Evolutionary conservation across 2,113 vertebrate genomes (phyloP).

Genomic region (Leucopsar rothschildi): DNA sequence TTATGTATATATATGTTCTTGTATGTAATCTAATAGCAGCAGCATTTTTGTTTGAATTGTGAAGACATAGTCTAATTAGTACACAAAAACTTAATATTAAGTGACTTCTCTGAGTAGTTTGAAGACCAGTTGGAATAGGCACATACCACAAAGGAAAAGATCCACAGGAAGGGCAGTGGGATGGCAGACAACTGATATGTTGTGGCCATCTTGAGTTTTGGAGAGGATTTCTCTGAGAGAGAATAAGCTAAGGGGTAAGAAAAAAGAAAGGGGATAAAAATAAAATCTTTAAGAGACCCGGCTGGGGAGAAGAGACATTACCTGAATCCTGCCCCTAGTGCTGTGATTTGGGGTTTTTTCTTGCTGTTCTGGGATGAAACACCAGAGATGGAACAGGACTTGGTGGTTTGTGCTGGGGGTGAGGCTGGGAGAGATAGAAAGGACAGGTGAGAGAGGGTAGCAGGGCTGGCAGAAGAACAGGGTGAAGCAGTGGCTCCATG

Average conservation of each 20-base stretch:
- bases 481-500: neutral
- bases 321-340: neutral
- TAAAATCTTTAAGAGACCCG: neutral
- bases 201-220: neutral
- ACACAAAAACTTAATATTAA: neutral
- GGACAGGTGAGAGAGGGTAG: neutral
- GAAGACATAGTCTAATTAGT: neutral
- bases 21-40: neutral
- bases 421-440: neutral
- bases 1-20: neutral
- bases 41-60: neutral
- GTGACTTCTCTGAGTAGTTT: neutral
- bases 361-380: neutral
- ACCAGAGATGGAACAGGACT: neutral
- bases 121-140: neutral
- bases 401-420: accelerated
- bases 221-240: neutral
- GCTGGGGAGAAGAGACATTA: neutral
- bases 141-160: neutral
- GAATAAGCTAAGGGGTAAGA: neutral
- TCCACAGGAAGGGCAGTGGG: neutral
- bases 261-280: neutral
- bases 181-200: neutral
- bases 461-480: neutral
- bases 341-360: neutral